These are phyloP conservation scores for Anodontia alba DNA, from an alignment of 2,888 invertebrate genomes.

Conservation along the genomic window DNA sequence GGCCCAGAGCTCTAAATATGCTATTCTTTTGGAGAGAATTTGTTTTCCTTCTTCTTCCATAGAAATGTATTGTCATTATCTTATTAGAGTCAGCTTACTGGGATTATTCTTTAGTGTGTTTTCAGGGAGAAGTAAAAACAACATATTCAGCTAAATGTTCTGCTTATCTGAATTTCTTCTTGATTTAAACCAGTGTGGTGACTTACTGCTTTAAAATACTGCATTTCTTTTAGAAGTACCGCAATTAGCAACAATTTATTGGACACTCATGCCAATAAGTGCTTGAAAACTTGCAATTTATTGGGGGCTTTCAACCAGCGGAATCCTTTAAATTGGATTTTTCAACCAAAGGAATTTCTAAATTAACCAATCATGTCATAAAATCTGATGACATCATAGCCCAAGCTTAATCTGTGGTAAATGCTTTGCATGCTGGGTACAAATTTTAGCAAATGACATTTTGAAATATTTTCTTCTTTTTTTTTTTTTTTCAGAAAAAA, in stretches of 20 bases:
- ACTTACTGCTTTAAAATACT: background rate
- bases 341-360: conserved; percentile 7
- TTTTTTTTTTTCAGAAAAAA: no score
- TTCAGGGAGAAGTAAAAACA: no score
- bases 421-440: no score
- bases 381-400: background rate
- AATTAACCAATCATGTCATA: background rate
- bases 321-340: background rate
- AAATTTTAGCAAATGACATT: background rate
- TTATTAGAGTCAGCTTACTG: no score
- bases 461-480: no score
- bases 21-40: no score
- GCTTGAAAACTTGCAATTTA: background rate
- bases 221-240: background rate
- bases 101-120: no score
- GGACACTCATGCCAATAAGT: background rate
- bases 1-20: no score
- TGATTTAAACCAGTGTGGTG: conserved; percentile 5
- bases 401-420: background rate
- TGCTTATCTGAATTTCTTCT: background rate
- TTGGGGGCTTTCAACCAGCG: background rate
- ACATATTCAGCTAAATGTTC: no score
- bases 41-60: no score
- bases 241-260: conserved; percentile 5
- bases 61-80: no score